Evolutionary conservation across 1,140 invertebrate genomes (phyloP).

Genomic region (Neodiprion lecontei): DNA sequence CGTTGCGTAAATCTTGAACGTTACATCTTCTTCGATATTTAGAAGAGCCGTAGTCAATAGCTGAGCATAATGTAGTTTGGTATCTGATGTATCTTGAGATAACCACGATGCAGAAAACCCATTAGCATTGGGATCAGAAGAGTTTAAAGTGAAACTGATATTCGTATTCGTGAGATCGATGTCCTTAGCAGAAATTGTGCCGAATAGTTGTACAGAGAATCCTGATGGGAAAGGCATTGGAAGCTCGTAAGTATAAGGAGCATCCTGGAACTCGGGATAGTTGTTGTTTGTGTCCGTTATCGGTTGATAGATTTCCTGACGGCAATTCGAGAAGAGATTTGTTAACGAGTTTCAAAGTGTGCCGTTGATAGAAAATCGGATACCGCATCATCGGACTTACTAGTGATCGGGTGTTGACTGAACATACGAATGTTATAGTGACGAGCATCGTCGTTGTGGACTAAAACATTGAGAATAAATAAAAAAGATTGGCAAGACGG

Average conservation of each 20-base stretch:
- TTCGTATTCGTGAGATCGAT: conserved; percentile 32
- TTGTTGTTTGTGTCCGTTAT: conserved; percentile 36
- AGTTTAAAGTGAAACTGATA: conserved; percentile 26
- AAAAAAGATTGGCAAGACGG: no score
- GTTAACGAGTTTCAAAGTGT: no score
- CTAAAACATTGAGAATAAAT: neutral
- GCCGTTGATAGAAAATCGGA: neutral
- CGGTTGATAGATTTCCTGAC: conserved; percentile 25
- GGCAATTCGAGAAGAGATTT: neutral
- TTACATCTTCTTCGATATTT: conserved; percentile 21
- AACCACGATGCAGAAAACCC: conserved; percentile 24
- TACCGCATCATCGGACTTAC: neutral
- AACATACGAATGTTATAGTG: neutral
- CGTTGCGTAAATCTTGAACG: conserved; percentile 25
- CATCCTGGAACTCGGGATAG: conserved; percentile 30
- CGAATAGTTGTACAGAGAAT: conserved; percentile 24
- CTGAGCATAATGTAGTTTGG: conserved; percentile 25
- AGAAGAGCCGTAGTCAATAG: conserved; percentile 25
- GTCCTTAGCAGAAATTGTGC: conserved; percentile 29
- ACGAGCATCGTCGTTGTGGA: neutral
- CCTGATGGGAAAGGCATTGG: conserved; percentile 37
- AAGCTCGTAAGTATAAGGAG: conserved; percentile 30
- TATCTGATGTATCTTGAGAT: conserved; percentile 15
- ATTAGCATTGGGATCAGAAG: conserved; percentile 15
- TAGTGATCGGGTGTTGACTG: neutral